Conservation (phyloP, 2,113 vertebrate genomes). For the Peromyscus polionotus region DNA sequence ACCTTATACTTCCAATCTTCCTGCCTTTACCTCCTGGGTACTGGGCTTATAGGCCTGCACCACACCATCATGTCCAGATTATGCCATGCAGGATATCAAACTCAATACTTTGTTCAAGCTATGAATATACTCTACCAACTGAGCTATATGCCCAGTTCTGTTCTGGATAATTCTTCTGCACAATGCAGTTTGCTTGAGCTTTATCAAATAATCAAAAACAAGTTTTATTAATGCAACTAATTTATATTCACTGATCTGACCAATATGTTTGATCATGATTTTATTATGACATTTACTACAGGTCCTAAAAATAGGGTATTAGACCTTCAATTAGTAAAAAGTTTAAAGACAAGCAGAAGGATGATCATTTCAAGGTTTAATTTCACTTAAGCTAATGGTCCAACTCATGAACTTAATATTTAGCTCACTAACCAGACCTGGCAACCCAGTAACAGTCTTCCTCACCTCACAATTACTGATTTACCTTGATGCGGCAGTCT, state of each 20-base stretch:
- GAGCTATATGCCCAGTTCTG: not conserved
- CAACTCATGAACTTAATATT: not conserved
- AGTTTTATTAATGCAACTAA: slow-evolving; percentile 8
- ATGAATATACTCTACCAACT: not conserved
- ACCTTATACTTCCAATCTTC: not conserved
- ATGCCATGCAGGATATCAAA: not conserved
- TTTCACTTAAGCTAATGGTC: not conserved
- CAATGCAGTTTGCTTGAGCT: not conserved
- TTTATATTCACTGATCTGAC: slow-evolving; percentile 17
- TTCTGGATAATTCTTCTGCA: not conserved
- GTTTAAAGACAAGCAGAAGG: not conserved
- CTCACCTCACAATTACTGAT: slow-evolving; percentile 13
- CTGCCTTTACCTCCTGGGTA: not conserved
- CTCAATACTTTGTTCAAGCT: not conserved
- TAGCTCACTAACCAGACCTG: not conserved
- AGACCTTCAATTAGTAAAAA: slow-evolving; percentile 28
- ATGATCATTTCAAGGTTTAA: not conserved
- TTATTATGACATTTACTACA: not conserved
- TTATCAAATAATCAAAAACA: slow-evolving; percentile 6
- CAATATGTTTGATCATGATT: not conserved
- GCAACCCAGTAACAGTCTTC: not conserved
- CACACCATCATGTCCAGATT: not conserved
- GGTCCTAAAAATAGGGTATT: not conserved
- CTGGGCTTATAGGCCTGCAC: not conserved
- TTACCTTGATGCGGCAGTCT: not conserved